These are phyloP conservation scores for Bergia sp. DNA, from an alignment of 92 coral and sea anemone species.

Conservation along the genomic window DNA sequence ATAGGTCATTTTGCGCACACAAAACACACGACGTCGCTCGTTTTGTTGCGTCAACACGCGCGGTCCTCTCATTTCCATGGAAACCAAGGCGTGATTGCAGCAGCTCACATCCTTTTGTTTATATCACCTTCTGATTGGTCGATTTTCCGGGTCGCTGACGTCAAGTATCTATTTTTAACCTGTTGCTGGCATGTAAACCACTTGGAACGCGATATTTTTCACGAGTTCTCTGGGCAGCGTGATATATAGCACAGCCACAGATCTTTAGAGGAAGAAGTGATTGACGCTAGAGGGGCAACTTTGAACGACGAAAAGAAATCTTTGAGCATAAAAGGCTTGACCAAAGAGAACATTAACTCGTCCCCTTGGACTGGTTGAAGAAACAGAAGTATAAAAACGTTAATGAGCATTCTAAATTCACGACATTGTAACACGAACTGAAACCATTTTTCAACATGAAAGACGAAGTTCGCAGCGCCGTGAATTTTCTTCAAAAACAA, in stretches of 20 bases:
- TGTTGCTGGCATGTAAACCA: slow-evolving; percentile 34
- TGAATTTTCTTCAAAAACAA: slow-evolving; percentile 63
- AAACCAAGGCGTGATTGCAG: slow-evolving; percentile 42
- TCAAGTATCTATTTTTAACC: slow-evolving; percentile 47
- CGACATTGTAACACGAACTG: slow-evolving; percentile 13
- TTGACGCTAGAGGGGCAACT: background rate
- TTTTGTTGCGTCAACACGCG: slow-evolving; percentile 50
- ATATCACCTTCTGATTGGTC: slow-evolving; percentile 67
- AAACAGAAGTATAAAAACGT: background rate
- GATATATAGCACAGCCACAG: slow-evolving; percentile 56
- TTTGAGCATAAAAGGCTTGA: background rate
- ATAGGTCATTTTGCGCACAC: slow-evolving; percentile 32
- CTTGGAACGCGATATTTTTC: slow-evolving; percentile 45
- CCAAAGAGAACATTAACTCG: slow-evolving; percentile 11
- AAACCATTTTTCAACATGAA: slow-evolving; percentile 52
- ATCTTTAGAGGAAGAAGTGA: background rate
- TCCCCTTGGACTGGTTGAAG: slow-evolving; percentile 9
- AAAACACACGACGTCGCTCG: slow-evolving; percentile 18
- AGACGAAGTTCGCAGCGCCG: slow-evolving; percentile 77
- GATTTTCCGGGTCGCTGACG: slow-evolving; percentile 66
- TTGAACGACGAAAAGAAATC: background rate
- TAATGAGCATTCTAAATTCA: background rate
- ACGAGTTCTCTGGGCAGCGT: slow-evolving; percentile 47
- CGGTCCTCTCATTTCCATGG: slow-evolving; percentile 61
- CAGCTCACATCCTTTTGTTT: slow-evolving; percentile 41